phyloP scores from a whole-genome alignment of 2,888 invertebrate genomes.

The Macrosoma leucophasiata region DNA sequence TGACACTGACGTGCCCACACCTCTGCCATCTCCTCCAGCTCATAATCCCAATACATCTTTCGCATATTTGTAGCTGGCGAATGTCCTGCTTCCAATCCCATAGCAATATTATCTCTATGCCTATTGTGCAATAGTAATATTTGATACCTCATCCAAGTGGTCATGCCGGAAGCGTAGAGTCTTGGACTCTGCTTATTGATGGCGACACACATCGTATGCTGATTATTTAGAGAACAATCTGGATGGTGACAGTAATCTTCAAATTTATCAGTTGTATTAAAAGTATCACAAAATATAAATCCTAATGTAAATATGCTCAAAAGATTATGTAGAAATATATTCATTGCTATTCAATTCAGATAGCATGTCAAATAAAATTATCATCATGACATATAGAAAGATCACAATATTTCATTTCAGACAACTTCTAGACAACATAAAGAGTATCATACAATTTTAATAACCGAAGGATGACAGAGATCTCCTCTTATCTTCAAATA shows the following conservation, averaged over 20 bases:
- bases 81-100: conserved; percentile 64
- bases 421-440: no score
- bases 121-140: conserved; percentile 60
- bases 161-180: conserved; percentile 61
- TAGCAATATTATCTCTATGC: conserved; percentile 63
- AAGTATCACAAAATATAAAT: conserved; percentile 27
- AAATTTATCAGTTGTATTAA: conserved; percentile 12
- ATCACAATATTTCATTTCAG: no score
- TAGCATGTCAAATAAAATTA: no score
- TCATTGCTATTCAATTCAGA: no score
- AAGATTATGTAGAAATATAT: no score
- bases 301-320: conserved; percentile 35
- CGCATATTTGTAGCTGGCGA: conserved; percentile 69
- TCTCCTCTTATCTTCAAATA: no score
- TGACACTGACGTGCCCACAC: conserved; percentile 69
- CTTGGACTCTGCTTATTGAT: conserved; percentile 49
- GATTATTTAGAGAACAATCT: conserved; percentile 58
- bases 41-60: conserved; percentile 70
- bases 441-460: no score
- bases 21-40: conserved; percentile 63
- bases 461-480: no score
- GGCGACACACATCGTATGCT: conserved; percentile 60
- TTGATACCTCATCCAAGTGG: conserved; percentile 65
- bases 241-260: conserved; percentile 56
- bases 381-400: no score